Percentiles rank a stretch among this genome's conserved stretches.
Conservation (phyloP, 2,797 vertebrate genomes). For the Phalanger gymnotis region DNA sequence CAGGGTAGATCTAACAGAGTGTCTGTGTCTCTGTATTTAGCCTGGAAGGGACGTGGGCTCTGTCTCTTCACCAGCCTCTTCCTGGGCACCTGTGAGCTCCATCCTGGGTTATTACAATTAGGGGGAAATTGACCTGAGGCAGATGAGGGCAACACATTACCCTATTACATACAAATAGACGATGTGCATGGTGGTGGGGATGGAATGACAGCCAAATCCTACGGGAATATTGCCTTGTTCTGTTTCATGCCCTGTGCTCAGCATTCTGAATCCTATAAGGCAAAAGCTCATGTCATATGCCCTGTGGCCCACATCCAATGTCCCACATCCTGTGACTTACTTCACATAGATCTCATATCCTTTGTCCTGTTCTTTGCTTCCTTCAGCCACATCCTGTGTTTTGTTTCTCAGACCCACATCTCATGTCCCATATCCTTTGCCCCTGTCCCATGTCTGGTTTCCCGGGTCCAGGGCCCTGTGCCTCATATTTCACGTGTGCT, state of each 20-base stretch:
- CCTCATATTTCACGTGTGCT: not conserved
- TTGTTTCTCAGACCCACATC: not conserved
- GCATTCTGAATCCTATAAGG: not conserved
- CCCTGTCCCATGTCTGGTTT: not conserved
- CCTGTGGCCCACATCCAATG: not conserved
- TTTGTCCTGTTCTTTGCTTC: not conserved
- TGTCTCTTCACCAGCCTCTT: not conserved
- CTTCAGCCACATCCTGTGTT: not conserved
- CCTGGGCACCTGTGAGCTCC: not conserved
- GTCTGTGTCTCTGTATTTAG: not conserved
- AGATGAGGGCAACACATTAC: not conserved
- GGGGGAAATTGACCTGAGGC: not conserved
- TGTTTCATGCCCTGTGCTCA: not conserved
- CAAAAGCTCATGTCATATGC: not conserved
- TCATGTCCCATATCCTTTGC: not conserved
- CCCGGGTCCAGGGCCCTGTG: not conserved
- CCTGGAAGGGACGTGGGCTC: not conserved
- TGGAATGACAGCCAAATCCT: not conserved
- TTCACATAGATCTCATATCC: not conserved
- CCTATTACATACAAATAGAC: not conserved
- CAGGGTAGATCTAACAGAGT: not conserved
- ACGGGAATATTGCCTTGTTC: not conserved
- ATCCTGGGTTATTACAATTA: not conserved
- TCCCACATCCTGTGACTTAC: not conserved
- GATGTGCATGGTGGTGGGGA: not conserved